Evolutionary conservation across 1,140 invertebrate genomes (phyloP).

Genomic region (Zaprionus ornatus): DNA sequence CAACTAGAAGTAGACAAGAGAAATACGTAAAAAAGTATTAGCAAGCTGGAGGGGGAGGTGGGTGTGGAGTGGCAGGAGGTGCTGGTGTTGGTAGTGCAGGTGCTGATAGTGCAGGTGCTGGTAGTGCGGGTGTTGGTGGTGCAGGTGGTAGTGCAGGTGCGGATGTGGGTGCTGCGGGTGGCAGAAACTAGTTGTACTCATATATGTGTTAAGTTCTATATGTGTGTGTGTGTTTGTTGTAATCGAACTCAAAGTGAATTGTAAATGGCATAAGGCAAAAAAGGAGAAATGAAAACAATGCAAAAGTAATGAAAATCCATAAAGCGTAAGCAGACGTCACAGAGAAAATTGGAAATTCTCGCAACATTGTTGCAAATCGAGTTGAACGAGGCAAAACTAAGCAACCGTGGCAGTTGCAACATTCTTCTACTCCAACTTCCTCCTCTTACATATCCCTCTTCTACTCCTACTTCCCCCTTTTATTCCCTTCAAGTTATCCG

Average conservation of each 20-base stretch:
- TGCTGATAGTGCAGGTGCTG: background rate
- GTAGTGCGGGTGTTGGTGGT: too few species aligned
- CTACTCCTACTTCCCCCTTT: too few species aligned
- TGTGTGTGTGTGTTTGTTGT: background rate
- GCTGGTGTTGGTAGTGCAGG: background rate
- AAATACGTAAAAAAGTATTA: conserved; percentile 79
- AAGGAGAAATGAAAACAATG: background rate
- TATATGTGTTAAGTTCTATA: conserved; percentile 1
- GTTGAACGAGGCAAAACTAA: background rate
- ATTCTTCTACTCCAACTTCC: too few species aligned
- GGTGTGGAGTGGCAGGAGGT: conserved; percentile 2
- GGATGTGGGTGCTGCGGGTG: conserved; percentile 2
- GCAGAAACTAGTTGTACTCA: conserved; percentile 4
- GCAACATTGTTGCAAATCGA: conserved; percentile 41
- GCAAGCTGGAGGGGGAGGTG: conserved; percentile 59
- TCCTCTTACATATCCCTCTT: too few species aligned
- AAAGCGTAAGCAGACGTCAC: background rate
- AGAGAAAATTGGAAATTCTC: background rate
- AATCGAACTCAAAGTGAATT: conserved; percentile 21
- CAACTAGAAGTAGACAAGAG: conserved; percentile 79
- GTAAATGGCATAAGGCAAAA: background rate
- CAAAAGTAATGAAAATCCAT: conserved; percentile 12
- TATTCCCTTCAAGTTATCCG: too few species aligned
- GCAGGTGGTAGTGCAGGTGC: conserved; percentile 17
- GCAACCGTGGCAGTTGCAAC: background rate